Evolutionary conservation across 2,888 invertebrate species (phyloP).

Genomic region (Trachelus stipa): DNA sequence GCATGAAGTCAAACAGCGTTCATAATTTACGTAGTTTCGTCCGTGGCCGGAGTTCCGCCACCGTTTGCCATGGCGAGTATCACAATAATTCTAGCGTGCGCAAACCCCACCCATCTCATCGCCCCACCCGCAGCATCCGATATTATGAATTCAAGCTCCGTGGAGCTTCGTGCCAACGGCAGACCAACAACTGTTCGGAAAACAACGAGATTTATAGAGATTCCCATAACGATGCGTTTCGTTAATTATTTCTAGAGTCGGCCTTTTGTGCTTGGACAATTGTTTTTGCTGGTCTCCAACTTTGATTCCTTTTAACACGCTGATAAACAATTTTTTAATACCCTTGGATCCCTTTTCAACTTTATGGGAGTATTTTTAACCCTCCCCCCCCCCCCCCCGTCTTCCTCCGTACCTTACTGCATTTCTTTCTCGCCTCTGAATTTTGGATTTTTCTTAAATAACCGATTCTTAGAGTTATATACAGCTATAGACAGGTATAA

Average conservation of each 20-base stretch:
- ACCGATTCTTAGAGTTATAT: background rate
- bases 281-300: too few species aligned
- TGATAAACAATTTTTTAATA: too few species aligned
- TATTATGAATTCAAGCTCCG: constrained; percentile 53
- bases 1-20: constrained; percentile 62
- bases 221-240: constrained; percentile 46
- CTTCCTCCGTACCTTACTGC: background rate
- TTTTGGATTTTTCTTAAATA: background rate
- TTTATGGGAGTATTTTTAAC: constrained; percentile 17
- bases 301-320: too few species aligned
- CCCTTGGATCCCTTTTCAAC: too few species aligned
- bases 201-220: constrained; percentile 48
- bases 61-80: constrained; percentile 15
- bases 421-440: constrained; percentile 7
- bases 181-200: constrained; percentile 48
- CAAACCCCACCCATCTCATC: constrained; percentile 16
- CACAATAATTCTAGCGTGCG: constrained; percentile 18
- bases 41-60: constrained; percentile 39
- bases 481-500: too few species aligned
- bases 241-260: constrained; percentile 50
- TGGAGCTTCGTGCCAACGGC: constrained; percentile 42
- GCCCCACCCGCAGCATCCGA: constrained; percentile 21
- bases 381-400: constrained; percentile 1
- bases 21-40: constrained; percentile 61
- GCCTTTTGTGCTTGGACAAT: too few species aligned